Conservation (phyloP, 2,113 vertebrate species). For the Cryptotis parvus region DNA sequence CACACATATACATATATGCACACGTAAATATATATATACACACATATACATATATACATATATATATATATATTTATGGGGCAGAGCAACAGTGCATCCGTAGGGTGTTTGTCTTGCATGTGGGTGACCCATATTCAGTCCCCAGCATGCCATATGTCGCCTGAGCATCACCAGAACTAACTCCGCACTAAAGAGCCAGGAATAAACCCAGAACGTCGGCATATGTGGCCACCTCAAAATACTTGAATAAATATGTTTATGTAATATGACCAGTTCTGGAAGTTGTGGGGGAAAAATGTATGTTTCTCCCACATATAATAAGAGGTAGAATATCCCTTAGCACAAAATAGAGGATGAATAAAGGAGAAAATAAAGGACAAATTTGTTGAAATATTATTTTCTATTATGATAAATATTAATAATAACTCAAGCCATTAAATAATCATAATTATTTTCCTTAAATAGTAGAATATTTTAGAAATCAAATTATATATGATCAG, state of each 20-base stretch:
- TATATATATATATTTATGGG: no score
- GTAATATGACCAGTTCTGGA: no score
- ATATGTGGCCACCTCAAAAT: neutral
- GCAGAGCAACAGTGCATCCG: no score
- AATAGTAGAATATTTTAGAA: constrained; percentile 10
- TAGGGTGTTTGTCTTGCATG: no score
- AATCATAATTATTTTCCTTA: neutral
- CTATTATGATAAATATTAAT: neutral
- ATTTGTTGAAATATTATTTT: neutral
- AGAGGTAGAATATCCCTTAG: neutral
- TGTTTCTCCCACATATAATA: neutral
- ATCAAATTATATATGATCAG: constrained; percentile 32
- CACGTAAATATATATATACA: no score
- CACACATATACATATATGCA: no score
- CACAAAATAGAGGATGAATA: neutral
- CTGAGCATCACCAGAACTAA: no score
- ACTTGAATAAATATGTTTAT: neutral
- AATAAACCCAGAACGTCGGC: no score
- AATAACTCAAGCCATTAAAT: constrained; percentile 22
- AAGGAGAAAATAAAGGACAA: neutral
- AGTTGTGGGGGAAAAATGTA: neutral
- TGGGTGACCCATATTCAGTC: no score
- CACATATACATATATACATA: no score
- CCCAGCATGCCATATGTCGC: no score
- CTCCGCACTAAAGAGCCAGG: no score